Conservation (phyloP, 2,797 vertebrate species). For the Aldrovandia affinis region DNA sequence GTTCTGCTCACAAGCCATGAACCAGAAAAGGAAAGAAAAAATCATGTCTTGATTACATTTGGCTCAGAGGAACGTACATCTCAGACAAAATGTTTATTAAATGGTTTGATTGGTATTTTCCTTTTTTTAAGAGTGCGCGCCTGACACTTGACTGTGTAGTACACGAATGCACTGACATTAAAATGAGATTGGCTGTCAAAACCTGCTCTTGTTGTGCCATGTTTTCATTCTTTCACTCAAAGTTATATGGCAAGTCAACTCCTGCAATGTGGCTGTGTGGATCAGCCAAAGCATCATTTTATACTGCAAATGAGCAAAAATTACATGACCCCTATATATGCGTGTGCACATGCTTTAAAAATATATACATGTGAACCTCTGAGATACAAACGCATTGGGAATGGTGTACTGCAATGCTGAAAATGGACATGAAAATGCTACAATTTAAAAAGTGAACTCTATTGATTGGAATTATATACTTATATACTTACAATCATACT, state of each 20-base stretch:
- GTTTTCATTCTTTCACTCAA: conserved; percentile 51
- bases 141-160: conserved; percentile 58
- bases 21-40: conserved; percentile 39
- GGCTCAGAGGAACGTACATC: conserved; percentile 34
- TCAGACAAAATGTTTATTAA: conserved; percentile 44
- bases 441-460: too few relatives aligned
- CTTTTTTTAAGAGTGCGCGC: conserved; percentile 42
- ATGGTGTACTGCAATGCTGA: too few relatives aligned
- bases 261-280: conserved; percentile 64
- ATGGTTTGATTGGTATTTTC: conserved; percentile 58
- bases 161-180: conserved; percentile 56
- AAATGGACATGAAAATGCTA: too few relatives aligned
- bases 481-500: too few relatives aligned
- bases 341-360: not conserved
- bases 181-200: conserved; percentile 63
- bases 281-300: conserved; percentile 57
- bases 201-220: conserved; percentile 45
- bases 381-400: too few relatives aligned
- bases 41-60: conserved; percentile 43
- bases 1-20: conserved; percentile 29
- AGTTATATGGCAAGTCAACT: conserved; percentile 49
- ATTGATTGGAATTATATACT: too few relatives aligned
- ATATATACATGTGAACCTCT: too few relatives aligned
- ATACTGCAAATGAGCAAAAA: not conserved
- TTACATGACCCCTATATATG: not conserved